Percentiles rank a stretch among this genome's conserved stretches.
phyloP scores from a whole-genome alignment of 2,113 vertebrate genomes.

The Raja brachyura region DNA sequence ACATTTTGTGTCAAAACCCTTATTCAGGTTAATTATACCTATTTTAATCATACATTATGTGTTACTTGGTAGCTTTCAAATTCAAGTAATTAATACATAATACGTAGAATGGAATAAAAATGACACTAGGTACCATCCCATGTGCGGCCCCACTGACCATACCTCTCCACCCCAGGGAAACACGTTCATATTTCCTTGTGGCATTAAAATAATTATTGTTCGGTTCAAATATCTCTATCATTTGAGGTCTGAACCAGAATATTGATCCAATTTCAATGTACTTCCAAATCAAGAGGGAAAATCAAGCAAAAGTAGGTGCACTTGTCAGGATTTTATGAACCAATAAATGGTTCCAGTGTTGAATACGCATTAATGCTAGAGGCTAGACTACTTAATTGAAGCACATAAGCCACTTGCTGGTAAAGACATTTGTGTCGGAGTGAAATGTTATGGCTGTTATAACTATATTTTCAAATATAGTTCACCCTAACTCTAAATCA shows the following conservation, averaged over 20 bases:
- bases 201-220: background rate
- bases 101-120: too few species aligned
- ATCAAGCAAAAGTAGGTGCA: background rate
- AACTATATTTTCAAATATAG: background rate
- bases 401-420: background rate
- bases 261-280: constrained; percentile 24
- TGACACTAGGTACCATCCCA: too few species aligned
- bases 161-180: background rate
- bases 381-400: background rate
- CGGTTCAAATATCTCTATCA: background rate
- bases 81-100: background rate
- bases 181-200: background rate
- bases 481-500: too few species aligned
- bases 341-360: background rate
- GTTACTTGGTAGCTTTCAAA: background rate
- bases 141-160: too few species aligned
- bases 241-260: background rate
- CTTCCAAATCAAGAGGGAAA: background rate
- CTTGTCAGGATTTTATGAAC: background rate
- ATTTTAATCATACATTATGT: too few species aligned
- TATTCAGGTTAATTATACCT: too few species aligned
- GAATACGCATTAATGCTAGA: background rate
- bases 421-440: background rate
- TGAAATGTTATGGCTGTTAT: background rate
- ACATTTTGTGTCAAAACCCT: too few species aligned